Conservation (phyloP, 2,888 invertebrate species). For the Hirudinaria manillensis region DNA sequence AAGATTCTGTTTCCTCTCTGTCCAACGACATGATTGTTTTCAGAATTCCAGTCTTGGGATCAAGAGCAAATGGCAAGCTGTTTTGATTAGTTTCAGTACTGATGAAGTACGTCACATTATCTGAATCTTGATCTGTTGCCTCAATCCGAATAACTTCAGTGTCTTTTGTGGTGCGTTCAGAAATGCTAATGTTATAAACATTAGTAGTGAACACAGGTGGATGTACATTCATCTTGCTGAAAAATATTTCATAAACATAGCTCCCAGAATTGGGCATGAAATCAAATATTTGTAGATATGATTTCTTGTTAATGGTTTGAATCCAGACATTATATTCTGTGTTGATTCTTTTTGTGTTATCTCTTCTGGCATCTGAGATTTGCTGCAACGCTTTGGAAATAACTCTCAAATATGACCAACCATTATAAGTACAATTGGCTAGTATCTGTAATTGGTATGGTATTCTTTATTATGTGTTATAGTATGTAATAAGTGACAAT, state of each 20-base stretch:
- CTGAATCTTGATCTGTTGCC: neutral
- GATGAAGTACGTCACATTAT: neutral
- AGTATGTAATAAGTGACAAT: too few relatives aligned
- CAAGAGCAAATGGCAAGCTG: neutral
- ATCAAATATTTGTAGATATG: slow-evolving; percentile 12
- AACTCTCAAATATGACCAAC: slow-evolving; percentile 10
- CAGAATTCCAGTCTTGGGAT: neutral
- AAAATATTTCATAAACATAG: neutral
- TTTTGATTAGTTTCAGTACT: neutral
- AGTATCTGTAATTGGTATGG: too few relatives aligned
- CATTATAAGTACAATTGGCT: neutral
- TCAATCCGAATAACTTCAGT: neutral
- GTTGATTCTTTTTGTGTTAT: slow-evolving; percentile 2
- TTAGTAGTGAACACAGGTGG: neutral
- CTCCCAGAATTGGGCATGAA: neutral
- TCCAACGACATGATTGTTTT: neutral
- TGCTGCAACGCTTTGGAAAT: too few relatives aligned
- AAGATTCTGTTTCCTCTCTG: neutral
- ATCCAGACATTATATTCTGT: neutral
- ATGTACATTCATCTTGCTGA: neutral
- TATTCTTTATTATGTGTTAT: too few relatives aligned
- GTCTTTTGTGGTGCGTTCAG: neutral
- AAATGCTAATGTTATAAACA: neutral
- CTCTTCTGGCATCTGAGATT: neutral
- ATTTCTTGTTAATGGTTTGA: neutral